Evolutionary conservation across 92 coral and sea anemone genomes (phyloP).

Genomic region (Zoanthus solanderi): DNA sequence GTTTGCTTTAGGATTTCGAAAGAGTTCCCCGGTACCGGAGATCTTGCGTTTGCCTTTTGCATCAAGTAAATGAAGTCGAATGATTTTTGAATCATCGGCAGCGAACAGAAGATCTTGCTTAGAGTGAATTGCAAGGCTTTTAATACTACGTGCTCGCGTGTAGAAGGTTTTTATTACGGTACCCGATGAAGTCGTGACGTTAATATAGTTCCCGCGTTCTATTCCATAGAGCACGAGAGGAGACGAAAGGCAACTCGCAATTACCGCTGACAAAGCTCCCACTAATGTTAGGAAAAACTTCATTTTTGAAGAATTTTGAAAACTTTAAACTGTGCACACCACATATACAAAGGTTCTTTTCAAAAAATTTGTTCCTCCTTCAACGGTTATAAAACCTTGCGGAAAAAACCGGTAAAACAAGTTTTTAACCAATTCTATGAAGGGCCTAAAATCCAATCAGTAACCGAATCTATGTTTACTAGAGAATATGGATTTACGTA

Average conservation of each 20-base stretch:
- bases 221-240: constrained; percentile 1
- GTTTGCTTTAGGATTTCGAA: constrained; percentile 22
- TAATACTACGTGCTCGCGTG: neutral
- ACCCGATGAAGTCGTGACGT: neutral
- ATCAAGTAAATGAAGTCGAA: constrained; percentile 45
- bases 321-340: neutral
- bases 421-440: neutral
- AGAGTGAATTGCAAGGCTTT: constrained; percentile 45
- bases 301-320: neutral
- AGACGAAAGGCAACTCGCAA: neutral
- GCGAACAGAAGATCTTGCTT: constrained; percentile 48
- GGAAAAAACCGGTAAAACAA: neutral
- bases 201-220: neutral
- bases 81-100: constrained; percentile 21
- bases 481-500: too few species aligned
- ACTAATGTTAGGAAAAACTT: neutral
- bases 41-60: constrained; percentile 41
- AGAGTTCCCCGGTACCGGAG: constrained; percentile 53
- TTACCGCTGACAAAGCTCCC: neutral
- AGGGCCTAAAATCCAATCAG: too few species aligned
- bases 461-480: too few species aligned
- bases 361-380: neutral
- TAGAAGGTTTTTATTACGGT: constrained; percentile 4
- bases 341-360: neutral
- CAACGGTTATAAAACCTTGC: neutral